Percentiles rank a stretch among this genome's conserved stretches.
Conservation (phyloP, 2,797 vertebrate genomes). For the Acridotheres tristis region DNA sequence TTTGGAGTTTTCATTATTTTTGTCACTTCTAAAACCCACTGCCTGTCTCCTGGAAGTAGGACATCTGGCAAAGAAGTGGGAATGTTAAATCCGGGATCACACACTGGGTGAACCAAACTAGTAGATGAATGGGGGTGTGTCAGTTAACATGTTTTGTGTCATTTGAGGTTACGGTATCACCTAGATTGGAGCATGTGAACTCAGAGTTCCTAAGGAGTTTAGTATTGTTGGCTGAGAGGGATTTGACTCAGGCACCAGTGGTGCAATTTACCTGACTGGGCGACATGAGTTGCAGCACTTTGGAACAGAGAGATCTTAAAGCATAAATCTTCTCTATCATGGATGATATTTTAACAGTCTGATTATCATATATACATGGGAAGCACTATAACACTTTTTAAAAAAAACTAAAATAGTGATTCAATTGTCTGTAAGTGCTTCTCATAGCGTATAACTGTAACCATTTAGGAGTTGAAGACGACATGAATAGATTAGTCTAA, state of each 20-base stretch:
- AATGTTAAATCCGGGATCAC: not conserved
- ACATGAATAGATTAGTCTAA: not conserved
- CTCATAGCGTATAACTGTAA: not conserved
- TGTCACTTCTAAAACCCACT: not conserved
- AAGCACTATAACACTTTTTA: not conserved
- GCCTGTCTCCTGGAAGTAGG: not conserved
- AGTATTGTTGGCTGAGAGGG: not conserved
- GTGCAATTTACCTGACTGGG: not conserved
- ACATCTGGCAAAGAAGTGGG: not conserved
- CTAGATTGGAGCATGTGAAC: not conserved
- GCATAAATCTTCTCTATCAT: not conserved
- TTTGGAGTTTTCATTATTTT: not conserved
- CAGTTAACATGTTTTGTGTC: not conserved
- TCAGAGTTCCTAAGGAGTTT: not conserved
- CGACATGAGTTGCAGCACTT: not conserved
- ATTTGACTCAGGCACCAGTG: rapidly evolving
- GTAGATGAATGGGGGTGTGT: not conserved
- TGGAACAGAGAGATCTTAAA: not conserved
- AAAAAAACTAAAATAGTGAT: not conserved
- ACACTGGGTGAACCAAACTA: not conserved
- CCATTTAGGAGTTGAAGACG: not conserved
- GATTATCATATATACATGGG: not conserved
- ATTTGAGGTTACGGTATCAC: not conserved
- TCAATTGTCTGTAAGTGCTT: not conserved
- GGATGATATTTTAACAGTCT: not conserved